Base-by-base conservation (phyloP, 37 sponge, comb jelly and placozoan genomes). In the Cliona cf. orientalis region DNA sequence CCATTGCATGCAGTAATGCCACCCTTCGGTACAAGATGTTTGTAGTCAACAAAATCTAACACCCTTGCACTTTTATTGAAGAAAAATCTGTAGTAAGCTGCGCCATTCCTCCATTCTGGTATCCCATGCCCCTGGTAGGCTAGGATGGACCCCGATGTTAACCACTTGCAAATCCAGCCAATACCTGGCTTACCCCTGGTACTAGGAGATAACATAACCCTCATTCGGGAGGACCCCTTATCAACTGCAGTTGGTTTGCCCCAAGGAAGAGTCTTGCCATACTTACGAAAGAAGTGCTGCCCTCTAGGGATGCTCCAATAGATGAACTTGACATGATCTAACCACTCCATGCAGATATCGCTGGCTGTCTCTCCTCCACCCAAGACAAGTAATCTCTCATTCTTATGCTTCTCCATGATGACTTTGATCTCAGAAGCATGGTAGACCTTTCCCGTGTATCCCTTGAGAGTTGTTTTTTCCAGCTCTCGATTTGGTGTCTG, bases 341-440 rank as follows among this genome's bases (percentile, higher is more conserved):
- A 66, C 87, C 85, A 86, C n/a, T 97, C 96, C 4, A 28, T 72
- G 59, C 87, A 87, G 45, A 97, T 82, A 65, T 97, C 98, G 22
- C 90, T 79, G 0, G 81, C 98, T 22, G 93, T 95, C 80, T 97
- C 96, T 26, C 98, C 98, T 36, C 97, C 92, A 23, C 98, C 98
- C 19, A 95, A 74, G 6, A 97, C 68, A 23, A 97, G 75, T 23
- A 95, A 75, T 21, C 92, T 56, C 62, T 91, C 58, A 9, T 81
- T 93, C 28, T 43, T 35, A 42, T 75, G 76, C 58, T 89, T 66
- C 33, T 74, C 58, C 14, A 75, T 2, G 4, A 78, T 76, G 32
- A 46, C 69, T 66, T 93, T 93, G 66, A 93, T 87, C 57, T 86
- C 84, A 0, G 39, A 41, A 33, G 94, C 81, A 78, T 93, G 94